Evolutionary conservation across 1,140 invertebrate species (phyloP).

Genomic region (Drusus annulatus): DNA sequence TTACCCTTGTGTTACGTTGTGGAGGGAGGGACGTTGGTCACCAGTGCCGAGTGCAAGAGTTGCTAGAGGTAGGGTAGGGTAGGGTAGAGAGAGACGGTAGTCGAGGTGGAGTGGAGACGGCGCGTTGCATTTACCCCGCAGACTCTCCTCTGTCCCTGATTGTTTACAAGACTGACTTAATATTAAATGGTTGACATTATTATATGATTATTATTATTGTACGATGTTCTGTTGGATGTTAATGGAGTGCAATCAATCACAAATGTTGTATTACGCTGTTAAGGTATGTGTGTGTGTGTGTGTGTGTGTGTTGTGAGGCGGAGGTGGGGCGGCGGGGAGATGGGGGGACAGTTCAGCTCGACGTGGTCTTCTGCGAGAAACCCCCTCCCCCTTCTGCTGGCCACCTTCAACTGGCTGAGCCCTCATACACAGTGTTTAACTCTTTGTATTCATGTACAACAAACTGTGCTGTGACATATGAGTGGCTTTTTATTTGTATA

Average conservation of each 20-base stretch:
- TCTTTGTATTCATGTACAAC: constrained; percentile 60
- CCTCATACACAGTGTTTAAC: constrained; percentile 34
- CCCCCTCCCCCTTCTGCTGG: too few species aligned
- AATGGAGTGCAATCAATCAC: constrained; percentile 59
- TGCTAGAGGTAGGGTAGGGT: constrained; percentile 36
- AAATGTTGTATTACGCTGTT: constrained; percentile 57
- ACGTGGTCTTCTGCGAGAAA: too few species aligned
- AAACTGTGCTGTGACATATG: constrained; percentile 60
- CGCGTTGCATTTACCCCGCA: constrained; percentile 49
- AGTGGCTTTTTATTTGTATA: constrained; percentile 61
- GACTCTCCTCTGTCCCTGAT: constrained; percentile 57
- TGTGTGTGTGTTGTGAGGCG: constrained; percentile 52
- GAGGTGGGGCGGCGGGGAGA: background rate
- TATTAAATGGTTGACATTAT: constrained; percentile 57
- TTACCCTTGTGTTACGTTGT: constrained; percentile 19
- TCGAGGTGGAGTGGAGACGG: constrained; percentile 9
- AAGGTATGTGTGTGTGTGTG: constrained; percentile 42
- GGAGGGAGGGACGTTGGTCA: constrained; percentile 1
- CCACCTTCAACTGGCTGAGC: background rate
- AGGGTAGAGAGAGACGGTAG: constrained; percentile 4
- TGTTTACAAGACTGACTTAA: constrained; percentile 60
- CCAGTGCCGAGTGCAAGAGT: constrained; percentile 45
- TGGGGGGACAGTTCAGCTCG: too few species aligned
- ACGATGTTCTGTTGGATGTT: constrained; percentile 51
- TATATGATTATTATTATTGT: constrained; percentile 55